Evolutionary conservation across 2,888 invertebrate species (phyloP).

Genomic region (Blastobasis adustella): DNA sequence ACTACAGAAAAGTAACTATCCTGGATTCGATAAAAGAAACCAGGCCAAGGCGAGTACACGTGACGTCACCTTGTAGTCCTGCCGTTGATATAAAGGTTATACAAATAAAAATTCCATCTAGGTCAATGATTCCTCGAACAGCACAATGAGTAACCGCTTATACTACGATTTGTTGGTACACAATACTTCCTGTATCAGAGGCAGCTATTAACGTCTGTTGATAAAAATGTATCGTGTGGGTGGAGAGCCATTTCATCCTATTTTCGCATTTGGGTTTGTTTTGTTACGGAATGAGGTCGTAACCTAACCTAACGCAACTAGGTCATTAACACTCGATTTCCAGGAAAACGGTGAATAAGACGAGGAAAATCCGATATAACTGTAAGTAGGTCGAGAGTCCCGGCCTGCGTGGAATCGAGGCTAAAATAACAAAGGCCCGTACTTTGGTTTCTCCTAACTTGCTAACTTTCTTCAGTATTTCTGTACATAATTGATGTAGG

Average conservation of each 20-base stretch:
- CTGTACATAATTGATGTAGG: too few relatives aligned
- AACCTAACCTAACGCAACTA: slow-evolving; percentile 22
- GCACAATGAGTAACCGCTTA: slow-evolving; percentile 33
- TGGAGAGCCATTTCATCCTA: too few relatives aligned
- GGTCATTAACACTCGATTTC: slow-evolving; percentile 64
- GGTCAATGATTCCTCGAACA: slow-evolving; percentile 64
- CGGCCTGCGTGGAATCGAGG: slow-evolving; percentile 32
- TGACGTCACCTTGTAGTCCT: slow-evolving; percentile 38
- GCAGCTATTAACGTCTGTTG: not conserved
- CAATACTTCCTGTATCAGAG: not conserved
- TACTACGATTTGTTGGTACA: slow-evolving; percentile 15
- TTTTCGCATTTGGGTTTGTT: not conserved
- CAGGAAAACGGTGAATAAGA: slow-evolving; percentile 43
- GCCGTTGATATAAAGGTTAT: slow-evolving; percentile 38
- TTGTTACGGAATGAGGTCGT: not conserved
- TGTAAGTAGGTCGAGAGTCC: slow-evolving; percentile 46
- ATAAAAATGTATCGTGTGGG: too few relatives aligned
- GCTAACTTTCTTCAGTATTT: too few relatives aligned
- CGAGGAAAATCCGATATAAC: slow-evolving; percentile 49
- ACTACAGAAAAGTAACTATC: too few relatives aligned
- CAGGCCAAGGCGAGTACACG: slow-evolving; percentile 50
- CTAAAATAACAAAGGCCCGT: slow-evolving; percentile 42
- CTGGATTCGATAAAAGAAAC: slow-evolving; percentile 25
- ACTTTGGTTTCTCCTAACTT: not conserved
- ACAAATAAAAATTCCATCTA: slow-evolving; percentile 42